These are phyloP conservation scores for Dione juno DNA, from an alignment of 2,888 invertebrate genomes.

Conservation along the genomic window DNA sequence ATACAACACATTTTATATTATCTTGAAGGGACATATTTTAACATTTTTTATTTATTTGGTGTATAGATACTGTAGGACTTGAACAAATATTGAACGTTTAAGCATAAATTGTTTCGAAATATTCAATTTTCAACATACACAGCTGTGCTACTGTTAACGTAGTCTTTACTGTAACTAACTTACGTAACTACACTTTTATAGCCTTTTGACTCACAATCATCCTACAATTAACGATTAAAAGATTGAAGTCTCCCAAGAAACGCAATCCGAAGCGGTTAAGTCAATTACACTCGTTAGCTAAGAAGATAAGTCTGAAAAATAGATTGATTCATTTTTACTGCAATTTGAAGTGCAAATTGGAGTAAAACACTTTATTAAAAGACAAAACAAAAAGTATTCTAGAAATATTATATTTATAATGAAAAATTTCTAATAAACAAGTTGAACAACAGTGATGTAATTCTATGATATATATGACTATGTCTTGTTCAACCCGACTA, in stretches of 20 bases:
- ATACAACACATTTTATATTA: too few species aligned
- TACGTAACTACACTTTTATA: not conserved
- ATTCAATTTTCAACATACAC: not conserved
- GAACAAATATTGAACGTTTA: not conserved
- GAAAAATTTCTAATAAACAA: too few species aligned
- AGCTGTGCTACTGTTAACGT: not conserved
- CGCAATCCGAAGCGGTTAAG: conserved; percentile 40
- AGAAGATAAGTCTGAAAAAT: conserved; percentile 35
- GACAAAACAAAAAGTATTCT: not conserved
- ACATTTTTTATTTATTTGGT: too few species aligned
- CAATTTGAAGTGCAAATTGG: conserved; percentile 12
- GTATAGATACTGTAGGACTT: too few species aligned
- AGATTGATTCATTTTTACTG: conserved; percentile 28
- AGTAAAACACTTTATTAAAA: not conserved
- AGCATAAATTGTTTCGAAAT: not conserved
- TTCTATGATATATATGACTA: too few species aligned
- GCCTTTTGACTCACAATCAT: conserved; percentile 28
- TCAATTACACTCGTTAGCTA: conserved; percentile 44
- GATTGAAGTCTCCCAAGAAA: conserved; percentile 28
- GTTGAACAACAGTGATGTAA: too few species aligned
- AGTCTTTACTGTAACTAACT: not conserved
- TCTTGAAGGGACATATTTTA: too few species aligned
- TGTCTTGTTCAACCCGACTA: too few species aligned
- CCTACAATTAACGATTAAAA: conserved; percentile 35
- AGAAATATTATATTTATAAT: too few species aligned